A percentile compares a stretch with the other conserved stretches of the same genome.
These are phyloP conservation scores for Megathymus violae DNA, from an alignment of 1,140 invertebrate species.

Conservation along the genomic window DNA sequence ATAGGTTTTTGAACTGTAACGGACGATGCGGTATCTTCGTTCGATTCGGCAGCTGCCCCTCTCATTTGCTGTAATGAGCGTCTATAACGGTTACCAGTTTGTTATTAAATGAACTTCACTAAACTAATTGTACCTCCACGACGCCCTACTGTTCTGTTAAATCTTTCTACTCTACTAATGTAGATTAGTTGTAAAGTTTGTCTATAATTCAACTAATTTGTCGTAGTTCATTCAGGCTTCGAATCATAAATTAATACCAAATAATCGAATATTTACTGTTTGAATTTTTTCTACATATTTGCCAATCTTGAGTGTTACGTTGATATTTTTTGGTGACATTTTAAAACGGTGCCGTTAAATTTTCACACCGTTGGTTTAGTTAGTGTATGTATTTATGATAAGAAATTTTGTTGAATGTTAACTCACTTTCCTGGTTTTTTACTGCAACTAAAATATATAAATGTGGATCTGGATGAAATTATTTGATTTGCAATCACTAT, in stretches of 20 bases:
- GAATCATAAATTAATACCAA: no score
- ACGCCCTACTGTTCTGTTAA: not conserved
- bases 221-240: no score
- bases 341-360: conserved; percentile 33
- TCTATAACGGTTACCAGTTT: not conserved
- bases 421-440: no score
- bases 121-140: conserved; percentile 1
- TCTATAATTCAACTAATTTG: no score
- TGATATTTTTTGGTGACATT: conserved; percentile 8
- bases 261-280: no score
- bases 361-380: conserved; percentile 31
- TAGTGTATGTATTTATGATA: conserved; percentile 10
- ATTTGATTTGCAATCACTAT: no score
- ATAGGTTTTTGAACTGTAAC: not conserved
- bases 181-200: no score
- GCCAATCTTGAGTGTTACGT: not conserved
- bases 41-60: not conserved
- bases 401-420: not conserved
- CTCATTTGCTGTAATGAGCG: conserved; percentile 5
- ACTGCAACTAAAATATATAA: no score
- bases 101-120: not conserved
- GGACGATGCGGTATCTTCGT: conserved; percentile 4
- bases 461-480: no score
- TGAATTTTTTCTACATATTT: not conserved
- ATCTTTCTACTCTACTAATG: no score